Base-by-base conservation (phyloP, 2,888 invertebrate species). In the Syrista parreyssii region DNA sequence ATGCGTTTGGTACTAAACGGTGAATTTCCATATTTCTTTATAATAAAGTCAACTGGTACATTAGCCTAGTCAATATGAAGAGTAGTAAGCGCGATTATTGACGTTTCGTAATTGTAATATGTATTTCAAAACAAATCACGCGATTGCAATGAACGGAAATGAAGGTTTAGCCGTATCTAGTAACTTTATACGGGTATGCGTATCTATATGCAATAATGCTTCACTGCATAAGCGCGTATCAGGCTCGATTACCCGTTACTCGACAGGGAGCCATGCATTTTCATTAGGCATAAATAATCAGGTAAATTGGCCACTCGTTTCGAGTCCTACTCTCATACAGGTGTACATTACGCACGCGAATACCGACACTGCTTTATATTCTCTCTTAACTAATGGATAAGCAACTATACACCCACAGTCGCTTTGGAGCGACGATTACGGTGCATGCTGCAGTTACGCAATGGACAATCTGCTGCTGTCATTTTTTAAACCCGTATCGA, bases 231-330 rank as follows among this genome's bases (percentile, higher is more conserved):
- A 33, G 33, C 77, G 71, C 23, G 69, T 35, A 55, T 33, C 55
- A 36, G 33, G 68, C 68, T 40, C 76, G 78, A 80, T 80, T 79
- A 79, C 73, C 80, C 40, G 69, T 75, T 75, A 79, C 76, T 73
- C 76, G 72, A 69, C 75, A 68, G 72, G 71, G 75, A 76, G 73
- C 78, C 75, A 80, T 81, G 78, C 80, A 84, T 84, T 83, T 82
- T 84, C 82, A 83, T 84, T 83, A 79, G 69, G 80, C 80, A 82
- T 82, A 82, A 84, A 83, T 84, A 82, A 84, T 84, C 80, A 81
- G 79, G 81, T 78, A 76, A 80, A 81, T 80, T 77, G 74, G 34
- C 74, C 74, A 77, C 77, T 77, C 75, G 34, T 75, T 77, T 40
- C 76, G 33, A 68, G 55, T 75, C 74, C 75, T 74, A 33, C 12